A percentile compares a stretch with the other conserved stretches of the same genome.
These are phyloP conservation scores for Myathropa florea DNA, from an alignment of 2,888 invertebrate species.

Conservation along the genomic window DNA sequence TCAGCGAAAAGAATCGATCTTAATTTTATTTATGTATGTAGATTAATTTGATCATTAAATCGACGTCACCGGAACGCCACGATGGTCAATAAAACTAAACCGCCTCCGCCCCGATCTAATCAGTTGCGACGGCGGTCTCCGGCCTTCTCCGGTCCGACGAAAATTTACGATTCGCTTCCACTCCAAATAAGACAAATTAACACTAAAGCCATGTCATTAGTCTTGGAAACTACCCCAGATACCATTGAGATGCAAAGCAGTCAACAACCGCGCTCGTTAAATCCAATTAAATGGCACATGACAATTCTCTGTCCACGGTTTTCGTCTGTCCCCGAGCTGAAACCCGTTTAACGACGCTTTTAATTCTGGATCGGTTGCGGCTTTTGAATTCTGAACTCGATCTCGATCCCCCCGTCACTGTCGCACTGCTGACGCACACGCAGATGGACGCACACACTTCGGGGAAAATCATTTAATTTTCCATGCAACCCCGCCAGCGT, in stretches of 20 bases:
- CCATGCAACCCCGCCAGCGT: background rate
- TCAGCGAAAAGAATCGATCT: background rate
- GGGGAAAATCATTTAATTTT: background rate
- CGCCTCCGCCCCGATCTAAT: background rate
- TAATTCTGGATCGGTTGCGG: background rate
- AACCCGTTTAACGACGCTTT: conserved; percentile 29
- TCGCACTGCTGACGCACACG: too few relatives aligned
- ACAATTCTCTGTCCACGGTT: conserved; percentile 1
- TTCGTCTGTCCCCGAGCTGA: background rate
- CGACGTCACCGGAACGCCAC: background rate
- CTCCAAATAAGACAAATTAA: background rate
- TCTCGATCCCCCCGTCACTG: background rate
- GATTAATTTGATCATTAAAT: background rate
- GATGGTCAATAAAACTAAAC: background rate
- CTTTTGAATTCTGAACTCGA: background rate
- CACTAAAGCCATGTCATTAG: background rate
- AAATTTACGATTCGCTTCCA: background rate
- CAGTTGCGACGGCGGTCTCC: background rate
- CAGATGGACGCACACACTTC: too few relatives aligned
- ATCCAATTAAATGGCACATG: conserved; percentile 30
- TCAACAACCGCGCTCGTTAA: conserved; percentile 22
- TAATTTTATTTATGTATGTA: background rate
- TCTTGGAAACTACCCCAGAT: conserved; percentile 25
- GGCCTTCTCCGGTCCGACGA: background rate
- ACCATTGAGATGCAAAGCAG: conserved; percentile 30